phyloP scores from a whole-genome alignment of 1,140 invertebrate species.

The Steinernema khuongi region DNA sequence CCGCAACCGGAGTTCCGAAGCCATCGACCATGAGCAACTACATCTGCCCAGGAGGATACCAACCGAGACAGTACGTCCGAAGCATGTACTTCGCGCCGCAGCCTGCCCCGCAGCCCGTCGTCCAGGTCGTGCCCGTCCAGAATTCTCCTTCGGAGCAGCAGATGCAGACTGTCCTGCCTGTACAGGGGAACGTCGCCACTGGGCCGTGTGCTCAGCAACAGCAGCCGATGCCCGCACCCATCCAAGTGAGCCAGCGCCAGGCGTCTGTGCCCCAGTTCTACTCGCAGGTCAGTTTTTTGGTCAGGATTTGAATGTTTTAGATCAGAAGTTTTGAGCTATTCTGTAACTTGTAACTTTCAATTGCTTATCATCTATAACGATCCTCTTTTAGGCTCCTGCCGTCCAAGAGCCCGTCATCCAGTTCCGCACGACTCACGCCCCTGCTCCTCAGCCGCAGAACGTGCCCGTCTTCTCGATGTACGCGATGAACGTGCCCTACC shows the following conservation, averaged over 20 bases:
- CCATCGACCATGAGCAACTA: neutral
- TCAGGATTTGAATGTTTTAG: too few relatives aligned
- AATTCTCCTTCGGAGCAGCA: neutral
- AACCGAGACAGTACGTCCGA: neutral
- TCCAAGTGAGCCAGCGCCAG: too few relatives aligned
- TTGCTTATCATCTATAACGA: neutral
- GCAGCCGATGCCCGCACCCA: too few relatives aligned
- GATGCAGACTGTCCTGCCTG: neutral
- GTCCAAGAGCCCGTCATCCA: neutral
- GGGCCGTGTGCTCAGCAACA: neutral
- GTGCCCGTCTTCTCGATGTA: neutral
- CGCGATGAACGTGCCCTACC: neutral
- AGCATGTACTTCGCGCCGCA: constrained; percentile 1
- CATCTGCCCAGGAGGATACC: neutral
- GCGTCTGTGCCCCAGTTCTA: too few relatives aligned
- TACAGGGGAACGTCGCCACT: neutral
- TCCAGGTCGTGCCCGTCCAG: neutral
- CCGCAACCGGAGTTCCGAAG: neutral
- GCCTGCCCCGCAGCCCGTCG: neutral
- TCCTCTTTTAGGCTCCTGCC: neutral
- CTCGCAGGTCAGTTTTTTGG: too few relatives aligned
- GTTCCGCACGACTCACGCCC: neutral
- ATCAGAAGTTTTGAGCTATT: too few relatives aligned
- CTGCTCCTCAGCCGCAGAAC: neutral
- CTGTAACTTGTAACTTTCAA: too few relatives aligned